Evolutionary conservation across 2,797 vertebrate genomes (phyloP).

Genomic region (Hippopotamyrus pictus): DNA sequence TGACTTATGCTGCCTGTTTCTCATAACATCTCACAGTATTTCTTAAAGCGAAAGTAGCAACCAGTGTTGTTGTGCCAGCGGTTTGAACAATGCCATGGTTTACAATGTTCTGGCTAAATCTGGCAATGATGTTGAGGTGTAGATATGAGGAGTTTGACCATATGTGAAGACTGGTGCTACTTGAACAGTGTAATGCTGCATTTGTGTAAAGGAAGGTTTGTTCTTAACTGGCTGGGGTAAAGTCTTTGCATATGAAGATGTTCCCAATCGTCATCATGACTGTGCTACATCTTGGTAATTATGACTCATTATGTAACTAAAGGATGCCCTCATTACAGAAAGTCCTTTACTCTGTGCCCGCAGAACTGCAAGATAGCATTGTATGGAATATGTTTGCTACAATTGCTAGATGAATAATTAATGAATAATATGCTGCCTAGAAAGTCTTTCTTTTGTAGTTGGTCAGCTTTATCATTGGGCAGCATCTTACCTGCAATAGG

Average conservation of each 20-base stretch:
- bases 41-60: neutral
- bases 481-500: neutral
- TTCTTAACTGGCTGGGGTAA: neutral
- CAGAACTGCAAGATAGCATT: neutral
- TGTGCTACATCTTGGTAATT: neutral
- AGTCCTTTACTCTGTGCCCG: neutral
- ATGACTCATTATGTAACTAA: slow-evolving; percentile 1
- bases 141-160: neutral
- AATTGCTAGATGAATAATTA: neutral
- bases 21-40: neutral
- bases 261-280: neutral
- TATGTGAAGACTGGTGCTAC: neutral
- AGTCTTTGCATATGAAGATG: neutral
- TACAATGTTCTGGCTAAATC: neutral
- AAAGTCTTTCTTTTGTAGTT: neutral
- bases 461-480: neutral
- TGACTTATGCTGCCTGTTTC: neutral
- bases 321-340: slow-evolving; percentile 6
- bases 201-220: neutral
- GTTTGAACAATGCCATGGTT: neutral
- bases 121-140: neutral
- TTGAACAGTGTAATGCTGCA: neutral
- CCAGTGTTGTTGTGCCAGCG: neutral
- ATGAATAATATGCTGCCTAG: neutral
- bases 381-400: neutral